Base-by-base conservation (phyloP, 2,888 invertebrate species). In the Leucoma salicis region DNA sequence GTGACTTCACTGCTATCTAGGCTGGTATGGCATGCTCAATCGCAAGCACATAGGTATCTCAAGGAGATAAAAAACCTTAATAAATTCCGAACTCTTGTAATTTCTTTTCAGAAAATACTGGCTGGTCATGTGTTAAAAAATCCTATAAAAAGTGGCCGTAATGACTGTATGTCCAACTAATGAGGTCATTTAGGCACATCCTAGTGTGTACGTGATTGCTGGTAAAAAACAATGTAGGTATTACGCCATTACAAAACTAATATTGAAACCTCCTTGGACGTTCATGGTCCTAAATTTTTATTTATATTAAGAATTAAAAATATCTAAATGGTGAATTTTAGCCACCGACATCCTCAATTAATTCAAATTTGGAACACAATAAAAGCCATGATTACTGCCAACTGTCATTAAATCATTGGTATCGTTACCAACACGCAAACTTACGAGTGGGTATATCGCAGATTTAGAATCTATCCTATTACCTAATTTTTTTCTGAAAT, bases 151-250 rank as follows among this genome's bases (percentile, higher is more conserved):
- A 64, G 64, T 45, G 50, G 35, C 51, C 37, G 54, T 69, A 66
- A 72, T 63, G 66, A 63, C 56, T 56, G 46, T 41, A 41, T 49
- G 42, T 54, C 40, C 29, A 45, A 60, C 49, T 49, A 38, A 49
- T 54, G 51, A 46, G 57, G 42, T 60, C 38, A 60, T 59, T 63
- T 64, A 53, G 56, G 55, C 50, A 61, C 59, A 64, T 66, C 60
- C 53, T 56, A 57, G 57, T 59, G 44, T 36, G 60, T 66, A 66
- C 69, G 69, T 66, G 68, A 54, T 60, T 50, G 53, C 33, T 33
- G 36, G 10, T 10, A 16, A 31, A 10, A 8, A 29, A n/a, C n/a
- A n/a, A n/a, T n/a, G 6, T 29, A 29, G 2, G 14, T 14, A 14
- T 29, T 14, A 14, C 14, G 5, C 6, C 29, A 7, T 29, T 1